Evolutionary conservation across 2,888 invertebrate genomes (phyloP).

Genomic region (Vannuccia rotundouncinata): DNA sequence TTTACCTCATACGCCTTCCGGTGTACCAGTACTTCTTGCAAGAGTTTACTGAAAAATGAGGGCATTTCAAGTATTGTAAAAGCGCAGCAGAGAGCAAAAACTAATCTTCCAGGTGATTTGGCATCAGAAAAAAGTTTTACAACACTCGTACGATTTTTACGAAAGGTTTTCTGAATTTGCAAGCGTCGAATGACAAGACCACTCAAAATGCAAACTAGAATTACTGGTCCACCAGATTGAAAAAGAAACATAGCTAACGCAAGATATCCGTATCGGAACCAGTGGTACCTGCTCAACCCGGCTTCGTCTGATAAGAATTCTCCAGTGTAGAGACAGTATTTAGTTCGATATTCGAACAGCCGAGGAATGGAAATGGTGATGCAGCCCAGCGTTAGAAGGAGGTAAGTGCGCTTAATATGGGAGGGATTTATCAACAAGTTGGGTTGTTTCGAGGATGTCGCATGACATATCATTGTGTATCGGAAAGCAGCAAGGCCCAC

Average conservation of each 20-base stretch:
- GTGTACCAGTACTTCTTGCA: not conserved
- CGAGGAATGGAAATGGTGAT: conserved; percentile 9
- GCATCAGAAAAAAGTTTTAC: not conserved
- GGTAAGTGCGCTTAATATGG: not conserved
- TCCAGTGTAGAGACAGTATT: not conserved
- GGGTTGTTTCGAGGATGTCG: not conserved
- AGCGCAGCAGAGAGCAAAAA: conserved; percentile 4
- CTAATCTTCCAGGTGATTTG: not conserved
- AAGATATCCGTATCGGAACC: conserved; percentile 22
- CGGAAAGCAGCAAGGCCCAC: conserved; percentile 5
- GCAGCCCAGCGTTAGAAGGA: not conserved
- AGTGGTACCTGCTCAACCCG: not conserved
- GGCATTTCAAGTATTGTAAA: conserved; percentile 27
- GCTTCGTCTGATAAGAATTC: not conserved
- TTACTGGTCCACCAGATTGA: conserved; percentile 25
- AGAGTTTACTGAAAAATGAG: conserved; percentile 27
- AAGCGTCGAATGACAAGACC: not conserved
- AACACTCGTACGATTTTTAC: not conserved
- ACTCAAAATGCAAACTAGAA: not conserved
- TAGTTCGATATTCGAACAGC: not conserved
- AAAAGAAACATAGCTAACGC: conserved; percentile 22
- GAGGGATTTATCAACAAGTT: not conserved
- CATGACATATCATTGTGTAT: conserved; percentile 6
- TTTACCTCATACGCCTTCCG: not conserved
- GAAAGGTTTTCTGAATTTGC: not conserved